These are phyloP conservation scores for Tenthredo notha DNA, from an alignment of 2,888 invertebrate genomes.

Conservation along the genomic window DNA sequence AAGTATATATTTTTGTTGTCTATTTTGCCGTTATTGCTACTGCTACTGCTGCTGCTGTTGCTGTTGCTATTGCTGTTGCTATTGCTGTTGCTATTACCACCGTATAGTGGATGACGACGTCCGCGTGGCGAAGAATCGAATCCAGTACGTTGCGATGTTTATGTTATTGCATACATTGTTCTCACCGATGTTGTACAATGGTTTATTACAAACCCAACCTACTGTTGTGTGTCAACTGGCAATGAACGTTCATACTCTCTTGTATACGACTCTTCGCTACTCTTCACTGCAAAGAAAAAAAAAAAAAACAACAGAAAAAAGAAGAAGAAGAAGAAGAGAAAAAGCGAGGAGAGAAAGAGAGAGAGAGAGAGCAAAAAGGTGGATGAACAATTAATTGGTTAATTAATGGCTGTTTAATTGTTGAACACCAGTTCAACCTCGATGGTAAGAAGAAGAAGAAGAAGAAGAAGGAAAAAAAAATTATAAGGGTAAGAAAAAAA, in stretches of 20 bases:
- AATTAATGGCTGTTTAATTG: slow-evolving; percentile 58
- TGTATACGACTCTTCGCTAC: not conserved
- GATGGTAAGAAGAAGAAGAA: not conserved
- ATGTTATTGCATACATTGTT: slow-evolving; percentile 43
- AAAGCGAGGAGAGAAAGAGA: not conserved
- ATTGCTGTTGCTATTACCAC: not conserved
- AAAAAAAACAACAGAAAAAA: not conserved
- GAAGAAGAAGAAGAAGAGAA: not conserved
- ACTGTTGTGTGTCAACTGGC: slow-evolving; percentile 37
- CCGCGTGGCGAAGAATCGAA: not conserved
- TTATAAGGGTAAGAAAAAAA: not conserved
- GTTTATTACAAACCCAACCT: slow-evolving; percentile 31
- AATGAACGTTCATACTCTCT: not conserved
- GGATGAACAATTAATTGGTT: slow-evolving; percentile 58
- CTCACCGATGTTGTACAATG: slow-evolving; percentile 40
- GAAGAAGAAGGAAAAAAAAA: too few species aligned
- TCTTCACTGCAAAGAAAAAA: not conserved
- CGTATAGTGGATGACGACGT: not conserved
- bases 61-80: not conserved
- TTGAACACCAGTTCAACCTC: not conserved
- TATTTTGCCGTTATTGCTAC: not conserved
- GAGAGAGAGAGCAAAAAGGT: not conserved
- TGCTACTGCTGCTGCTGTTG: not conserved
- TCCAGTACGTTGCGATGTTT: slow-evolving; percentile 20
- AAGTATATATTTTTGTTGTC: slow-evolving; percentile 34